A percentile compares a stretch with the other conserved stretches of the same genome.
Conservation (phyloP, 1,140 invertebrate genomes). For the Procambarus clarkii region DNA sequence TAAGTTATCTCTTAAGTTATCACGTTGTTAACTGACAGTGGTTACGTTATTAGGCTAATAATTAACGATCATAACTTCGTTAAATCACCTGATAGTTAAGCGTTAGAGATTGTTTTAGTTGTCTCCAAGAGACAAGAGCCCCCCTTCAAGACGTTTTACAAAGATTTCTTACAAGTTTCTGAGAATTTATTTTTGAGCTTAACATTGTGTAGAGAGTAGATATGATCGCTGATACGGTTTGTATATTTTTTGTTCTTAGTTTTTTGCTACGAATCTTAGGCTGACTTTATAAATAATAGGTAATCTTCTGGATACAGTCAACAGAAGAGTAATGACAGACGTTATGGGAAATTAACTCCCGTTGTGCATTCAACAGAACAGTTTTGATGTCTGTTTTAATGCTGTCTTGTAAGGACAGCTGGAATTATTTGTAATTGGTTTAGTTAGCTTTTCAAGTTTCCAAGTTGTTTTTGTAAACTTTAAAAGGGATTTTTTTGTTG, state of each 20-base stretch:
- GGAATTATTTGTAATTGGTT: too few species aligned
- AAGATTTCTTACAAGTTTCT: background rate
- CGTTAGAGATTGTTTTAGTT: constrained; percentile 5
- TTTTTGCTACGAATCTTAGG: background rate
- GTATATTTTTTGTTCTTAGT: background rate
- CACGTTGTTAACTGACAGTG: background rate
- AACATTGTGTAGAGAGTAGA: background rate
- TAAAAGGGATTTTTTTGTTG: too few species aligned
- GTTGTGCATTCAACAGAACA: constrained; percentile 6
- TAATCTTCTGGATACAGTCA: background rate
- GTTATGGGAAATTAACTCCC: background rate
- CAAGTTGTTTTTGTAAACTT: too few species aligned
- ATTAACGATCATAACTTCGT: background rate
- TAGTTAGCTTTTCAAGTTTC: too few species aligned
- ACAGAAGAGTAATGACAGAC: background rate
- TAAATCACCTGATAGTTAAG: background rate
- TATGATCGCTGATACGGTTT: background rate
- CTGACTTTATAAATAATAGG: background rate
- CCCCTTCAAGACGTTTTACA: background rate
- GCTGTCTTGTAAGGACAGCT: too few species aligned
- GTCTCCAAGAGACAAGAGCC: background rate
- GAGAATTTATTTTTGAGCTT: background rate
- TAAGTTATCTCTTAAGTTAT: background rate
- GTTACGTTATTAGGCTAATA: background rate
- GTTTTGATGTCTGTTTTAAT: background rate